phyloP scores from a whole-genome alignment of 2,113 vertebrate genomes.

The Zosterops hypoxanthus region DNA sequence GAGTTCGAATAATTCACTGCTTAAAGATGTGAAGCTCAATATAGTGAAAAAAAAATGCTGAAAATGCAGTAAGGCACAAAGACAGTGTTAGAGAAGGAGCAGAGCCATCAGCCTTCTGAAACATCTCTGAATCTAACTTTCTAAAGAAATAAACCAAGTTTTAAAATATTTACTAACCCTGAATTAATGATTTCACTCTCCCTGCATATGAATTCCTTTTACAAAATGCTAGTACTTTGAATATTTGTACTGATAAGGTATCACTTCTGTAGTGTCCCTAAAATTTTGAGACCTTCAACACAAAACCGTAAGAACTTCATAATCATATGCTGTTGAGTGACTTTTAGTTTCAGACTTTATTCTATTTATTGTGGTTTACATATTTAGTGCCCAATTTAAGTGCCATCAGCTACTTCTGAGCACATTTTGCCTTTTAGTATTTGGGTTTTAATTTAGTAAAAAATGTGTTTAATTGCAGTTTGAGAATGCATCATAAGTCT shows the following conservation, averaged over 20 bases:
- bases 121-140: background rate
- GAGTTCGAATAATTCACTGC: background rate
- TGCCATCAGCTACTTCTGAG: background rate
- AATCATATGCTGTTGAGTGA: background rate
- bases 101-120: background rate
- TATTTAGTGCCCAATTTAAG: background rate
- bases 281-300: background rate
- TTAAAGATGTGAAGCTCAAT: background rate
- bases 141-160: background rate
- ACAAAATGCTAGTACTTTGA: background rate
- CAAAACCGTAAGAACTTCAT: background rate
- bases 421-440: background rate
- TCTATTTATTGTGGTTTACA: background rate
- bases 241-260: background rate
- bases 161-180: background rate
- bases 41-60: background rate
- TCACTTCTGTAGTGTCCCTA: background rate
- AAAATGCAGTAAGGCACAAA: background rate
- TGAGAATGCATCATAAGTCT: background rate
- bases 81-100: background rate
- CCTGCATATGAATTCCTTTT: background rate
- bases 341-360: background rate
- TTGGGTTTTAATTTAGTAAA: background rate
- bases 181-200: background rate
- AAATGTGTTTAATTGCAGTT: background rate